Conservation (phyloP, 23 tunicate species). For the Styela clava region DNA sequence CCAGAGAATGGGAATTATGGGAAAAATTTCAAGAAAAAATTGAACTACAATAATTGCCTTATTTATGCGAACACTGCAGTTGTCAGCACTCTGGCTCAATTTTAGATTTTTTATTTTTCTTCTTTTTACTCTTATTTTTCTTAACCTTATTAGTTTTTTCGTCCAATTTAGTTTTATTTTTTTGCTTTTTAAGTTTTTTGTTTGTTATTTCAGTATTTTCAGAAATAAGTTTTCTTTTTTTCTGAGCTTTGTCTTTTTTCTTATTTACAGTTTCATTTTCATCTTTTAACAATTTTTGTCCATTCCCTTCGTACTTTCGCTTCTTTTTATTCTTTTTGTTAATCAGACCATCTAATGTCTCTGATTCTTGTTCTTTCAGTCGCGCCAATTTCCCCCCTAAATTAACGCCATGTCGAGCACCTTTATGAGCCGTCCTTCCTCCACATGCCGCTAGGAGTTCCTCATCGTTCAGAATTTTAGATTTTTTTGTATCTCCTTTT, state of each 20-base stretch:
- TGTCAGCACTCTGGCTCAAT: not conserved
- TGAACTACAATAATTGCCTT: too few relatives aligned
- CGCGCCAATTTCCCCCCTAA: slow-evolving; percentile 36
- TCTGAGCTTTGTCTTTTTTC: not conserved
- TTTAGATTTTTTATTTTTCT: not conserved
- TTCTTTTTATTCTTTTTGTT: not conserved
- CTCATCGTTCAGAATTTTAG: slow-evolving; percentile 26
- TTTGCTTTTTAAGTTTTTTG: not conserved
- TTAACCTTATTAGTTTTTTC: not conserved
- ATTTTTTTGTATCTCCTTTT: not conserved
- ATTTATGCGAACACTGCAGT: too few relatives aligned
- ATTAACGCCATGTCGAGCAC: slow-evolving; percentile 53
- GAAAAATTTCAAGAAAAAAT: too few relatives aligned
- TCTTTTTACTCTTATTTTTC: slow-evolving; percentile 2
- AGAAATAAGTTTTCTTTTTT: not conserved
- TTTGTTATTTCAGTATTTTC: not conserved
- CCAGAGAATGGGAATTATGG: too few relatives aligned
- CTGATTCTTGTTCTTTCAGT: slow-evolving; percentile 24
- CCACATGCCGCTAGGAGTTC: slow-evolving; percentile 39
- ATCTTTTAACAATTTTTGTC: not conserved
- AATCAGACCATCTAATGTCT: not conserved
- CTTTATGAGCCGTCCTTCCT: slow-evolving; percentile 51
- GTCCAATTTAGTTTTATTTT: not conserved
- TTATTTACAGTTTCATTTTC: not conserved
- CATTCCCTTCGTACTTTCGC: not conserved